Base-by-base conservation (phyloP, 2,797 vertebrate genomes). In the Ispidina picta region DNA sequence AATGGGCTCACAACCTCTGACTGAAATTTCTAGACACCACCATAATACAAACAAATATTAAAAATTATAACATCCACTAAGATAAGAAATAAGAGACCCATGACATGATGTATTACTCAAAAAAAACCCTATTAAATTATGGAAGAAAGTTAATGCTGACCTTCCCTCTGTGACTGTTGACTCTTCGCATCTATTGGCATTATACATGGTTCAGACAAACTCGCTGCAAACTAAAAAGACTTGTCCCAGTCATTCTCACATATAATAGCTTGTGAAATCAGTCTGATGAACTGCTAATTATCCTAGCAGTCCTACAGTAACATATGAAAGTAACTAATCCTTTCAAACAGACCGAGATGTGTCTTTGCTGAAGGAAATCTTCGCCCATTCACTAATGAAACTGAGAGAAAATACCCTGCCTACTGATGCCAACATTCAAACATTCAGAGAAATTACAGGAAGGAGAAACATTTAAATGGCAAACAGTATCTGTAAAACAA, bases 241-340 rank as follows among this genome's bases (percentile, higher is more conserved):
- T 87, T 70, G n/a, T 65, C 58, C 71, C 20, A 37, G 75, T 82
- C 69, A 85, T 72, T 86, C 85, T 95, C 86, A 87, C 78, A 71
- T 94, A 96, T 88, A 74, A 84, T 14, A 55, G 71, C 71, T 72
- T 77, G 18, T 39, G 76, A 93, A 88, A 83, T 75, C 55, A 78
- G 78, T 83, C 52, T 77, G 74, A 92, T 58, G 79, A 94, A 90
- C 91, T 78, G 81, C 76, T 92, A 94, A 94, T 92, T 65, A 92
- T 49, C 41, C 49, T 51, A 95, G 86, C 83, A 91, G 75, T 91
- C 77, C 65, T 89, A 81, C 91, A 87, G 62, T 89, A 91, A 83
- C 59, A n/a, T 71, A 72, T 68, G 62, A 83, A 95, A 95, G 83
- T 63, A 91, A 83, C 70, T 74, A 96, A 80, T 76, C 89, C 91